Conservation (phyloP, 2,888 invertebrate genomes). For the Polia nebulosa region DNA sequence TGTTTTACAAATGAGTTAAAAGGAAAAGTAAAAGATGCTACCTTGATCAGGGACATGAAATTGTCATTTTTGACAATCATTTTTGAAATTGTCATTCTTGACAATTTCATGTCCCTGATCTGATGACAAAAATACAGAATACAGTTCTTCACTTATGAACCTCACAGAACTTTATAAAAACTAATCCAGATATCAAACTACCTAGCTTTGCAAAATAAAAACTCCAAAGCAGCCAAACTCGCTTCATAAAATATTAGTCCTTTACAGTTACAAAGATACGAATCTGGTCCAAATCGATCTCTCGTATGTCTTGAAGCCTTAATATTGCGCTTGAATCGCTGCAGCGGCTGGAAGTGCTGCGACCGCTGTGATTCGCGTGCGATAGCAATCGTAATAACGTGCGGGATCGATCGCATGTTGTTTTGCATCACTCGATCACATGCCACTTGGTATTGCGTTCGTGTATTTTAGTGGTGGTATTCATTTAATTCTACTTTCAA, state of each 20-base stretch:
- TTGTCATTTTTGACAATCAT: background rate
- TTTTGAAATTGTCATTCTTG: too few relatives aligned
- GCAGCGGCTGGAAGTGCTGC: conserved; percentile 15
- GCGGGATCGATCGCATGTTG: conserved; percentile 49
- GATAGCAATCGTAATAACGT: conserved; percentile 49
- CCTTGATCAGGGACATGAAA: background rate
- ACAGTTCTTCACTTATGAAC: too few relatives aligned
- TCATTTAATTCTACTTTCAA: conserved; percentile 20
- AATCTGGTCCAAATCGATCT: conserved; percentile 52
- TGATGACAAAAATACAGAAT: too few relatives aligned
- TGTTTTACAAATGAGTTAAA: background rate
- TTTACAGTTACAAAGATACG: conserved; percentile 49
- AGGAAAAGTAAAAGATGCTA: too few relatives aligned
- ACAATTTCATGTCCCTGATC: too few relatives aligned
- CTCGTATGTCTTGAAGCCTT: conserved; percentile 28
- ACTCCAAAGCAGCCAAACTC: background rate
- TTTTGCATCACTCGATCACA: conserved; percentile 46
- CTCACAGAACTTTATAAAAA: background rate
- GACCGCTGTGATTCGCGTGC: conserved; percentile 35
- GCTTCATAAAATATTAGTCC: conserved; percentile 10
- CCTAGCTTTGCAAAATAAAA: background rate
- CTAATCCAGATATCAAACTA: background rate
- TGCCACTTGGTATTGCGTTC: conserved; percentile 34
- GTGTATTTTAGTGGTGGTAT: conserved; percentile 10
- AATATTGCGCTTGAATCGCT: conserved; percentile 34